These are phyloP conservation scores for Turnix velox DNA, from an alignment of 2,113 vertebrate genomes.

Conservation along the genomic window DNA sequence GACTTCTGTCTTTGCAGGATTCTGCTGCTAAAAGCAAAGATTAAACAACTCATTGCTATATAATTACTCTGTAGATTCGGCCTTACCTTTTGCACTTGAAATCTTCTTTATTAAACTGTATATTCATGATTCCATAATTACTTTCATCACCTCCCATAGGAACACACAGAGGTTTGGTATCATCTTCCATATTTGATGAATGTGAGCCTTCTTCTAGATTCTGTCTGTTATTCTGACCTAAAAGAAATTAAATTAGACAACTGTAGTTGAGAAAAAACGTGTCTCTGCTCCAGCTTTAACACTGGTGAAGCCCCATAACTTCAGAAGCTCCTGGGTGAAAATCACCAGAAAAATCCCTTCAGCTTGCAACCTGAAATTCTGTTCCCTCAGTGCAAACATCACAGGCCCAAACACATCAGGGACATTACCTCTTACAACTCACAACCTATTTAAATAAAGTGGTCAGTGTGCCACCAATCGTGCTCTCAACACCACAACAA, in stretches of 20 bases:
- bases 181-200: slow-evolving; percentile 42
- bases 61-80: not conserved
- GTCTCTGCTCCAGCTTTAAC: not conserved
- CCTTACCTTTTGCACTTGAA: slow-evolving; percentile 73
- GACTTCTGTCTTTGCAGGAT: not conserved
- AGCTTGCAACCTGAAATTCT: not conserved
- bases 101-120: slow-evolving; percentile 73
- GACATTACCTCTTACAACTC: not conserved
- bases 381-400: not conserved
- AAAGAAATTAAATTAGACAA: not conserved
- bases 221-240: slow-evolving; percentile 11
- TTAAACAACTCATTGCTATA: not conserved
- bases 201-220: not conserved
- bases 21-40: not conserved
- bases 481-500: not conserved
- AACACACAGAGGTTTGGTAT: slow-evolving; percentile 54
- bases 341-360: not conserved
- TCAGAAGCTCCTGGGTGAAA: not conserved
- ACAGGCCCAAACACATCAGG: fast-evolving
- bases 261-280: not conserved
- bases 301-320: not conserved
- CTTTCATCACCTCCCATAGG: slow-evolving; percentile 57
- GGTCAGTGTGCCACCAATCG: not conserved
- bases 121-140: slow-evolving; percentile 67
- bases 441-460: not conserved